Evolutionary conservation across 2,797 vertebrate species (phyloP), one percentile per base, ranked within the genome.

Genomic region (Chaenodraco wilsoni): DNA sequence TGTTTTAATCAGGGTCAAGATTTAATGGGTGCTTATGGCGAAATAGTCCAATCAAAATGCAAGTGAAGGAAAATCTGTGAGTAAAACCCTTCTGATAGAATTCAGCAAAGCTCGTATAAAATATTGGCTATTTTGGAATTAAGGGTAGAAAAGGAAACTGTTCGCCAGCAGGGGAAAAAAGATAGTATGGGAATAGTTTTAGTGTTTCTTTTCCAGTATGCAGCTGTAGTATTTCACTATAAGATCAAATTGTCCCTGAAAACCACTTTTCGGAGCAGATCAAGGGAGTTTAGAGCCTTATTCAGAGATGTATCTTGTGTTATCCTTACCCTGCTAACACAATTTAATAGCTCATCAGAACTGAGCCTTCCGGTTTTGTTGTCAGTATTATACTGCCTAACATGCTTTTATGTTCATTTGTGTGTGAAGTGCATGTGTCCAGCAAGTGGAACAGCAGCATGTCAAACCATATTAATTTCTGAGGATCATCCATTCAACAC

Each of bases 171-270:
- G 62, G 63, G 58, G 65, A 37, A 65, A 65, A 56, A 3, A 64
- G 58, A 71, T 45, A 23, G 10, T 17, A 45, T 46, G 41, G 41
- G 3, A 51, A 73, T 78, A 72, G 78, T 68, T 71, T 59, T 44
- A 49, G 27, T 73, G 72, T 85, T 86, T 79, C 73, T 79, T 76
- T 72, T 19, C 80, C 95, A 40, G 33, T 33, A 33, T 91, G 64
- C 61, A 72, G 78, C 63, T 59, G 41, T 72, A 64, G 83, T 79
- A 69, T 84, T 84, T 83, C 61, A 66, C 52, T 63, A 17, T 78
- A 69, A 67, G 76, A 79, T 83, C 57, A 80, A 78, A 82, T 27
- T 68, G 58, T 45, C 64, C 27, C 31, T 64, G 69, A 79, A 74
- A 86, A 31, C 51, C 74, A 45, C 3, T 5, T 66, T 67, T 84